Percentiles rank a stretch among this genome's conserved stretches.
Conservation (phyloP, 2,888 invertebrate genomes). For the Tipula vernalis region DNA sequence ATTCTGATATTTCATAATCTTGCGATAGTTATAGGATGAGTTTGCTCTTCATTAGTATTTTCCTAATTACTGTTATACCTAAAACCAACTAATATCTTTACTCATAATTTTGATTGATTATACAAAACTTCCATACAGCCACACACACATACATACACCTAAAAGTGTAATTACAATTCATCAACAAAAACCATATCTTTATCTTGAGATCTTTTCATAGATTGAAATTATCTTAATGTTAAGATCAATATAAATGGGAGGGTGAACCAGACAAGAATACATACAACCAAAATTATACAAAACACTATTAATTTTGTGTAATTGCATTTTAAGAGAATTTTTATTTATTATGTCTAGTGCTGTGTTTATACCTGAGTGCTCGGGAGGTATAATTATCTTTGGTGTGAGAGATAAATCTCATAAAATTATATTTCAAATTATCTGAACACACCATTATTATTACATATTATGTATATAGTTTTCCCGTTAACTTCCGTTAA, state of each 20-base stretch:
- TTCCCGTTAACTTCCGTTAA: background rate
- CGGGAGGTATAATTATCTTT: background rate
- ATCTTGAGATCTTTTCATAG: background rate
- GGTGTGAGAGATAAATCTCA: background rate
- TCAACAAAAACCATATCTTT: background rate
- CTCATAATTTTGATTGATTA: background rate
- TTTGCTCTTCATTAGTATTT: background rate
- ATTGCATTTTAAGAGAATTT: background rate
- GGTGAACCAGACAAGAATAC: background rate
- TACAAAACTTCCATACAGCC: background rate
- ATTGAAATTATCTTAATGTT: background rate
- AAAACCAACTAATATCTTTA: background rate
- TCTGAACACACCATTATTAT: background rate
- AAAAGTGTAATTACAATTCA: background rate
- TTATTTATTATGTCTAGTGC: background rate
- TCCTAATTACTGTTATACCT: background rate
- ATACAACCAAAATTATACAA: background rate
- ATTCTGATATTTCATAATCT: background rate
- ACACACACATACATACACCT: too few relatives aligned
- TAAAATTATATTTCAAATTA: background rate
- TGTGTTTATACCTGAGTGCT: background rate
- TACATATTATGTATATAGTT: background rate
- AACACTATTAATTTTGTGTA: background rate
- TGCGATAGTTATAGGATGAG: background rate
- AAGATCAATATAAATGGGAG: background rate